phyloP scores from a whole-genome alignment of 2,113 vertebrate genomes.

The Oryzias woworae region DNA sequence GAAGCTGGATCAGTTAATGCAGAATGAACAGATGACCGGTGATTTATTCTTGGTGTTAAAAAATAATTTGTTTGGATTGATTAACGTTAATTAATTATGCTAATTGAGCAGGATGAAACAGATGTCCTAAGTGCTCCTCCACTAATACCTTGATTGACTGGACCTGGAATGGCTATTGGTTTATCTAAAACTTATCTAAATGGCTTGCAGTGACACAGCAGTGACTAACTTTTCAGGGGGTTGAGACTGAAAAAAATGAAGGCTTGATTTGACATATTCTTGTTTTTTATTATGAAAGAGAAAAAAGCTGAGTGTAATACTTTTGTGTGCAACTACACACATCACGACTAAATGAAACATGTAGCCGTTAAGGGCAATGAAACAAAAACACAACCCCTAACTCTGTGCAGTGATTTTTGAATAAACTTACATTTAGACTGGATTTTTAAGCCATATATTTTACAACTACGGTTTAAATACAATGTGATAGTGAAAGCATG shows the following conservation, averaged over 20 bases:
- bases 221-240: background rate
- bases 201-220: conserved; percentile 16
- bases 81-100: conserved; percentile 87
- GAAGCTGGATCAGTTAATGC: conserved; percentile 43
- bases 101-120: conserved; percentile 85
- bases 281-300: background rate
- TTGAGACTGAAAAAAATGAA: background rate
- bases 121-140: conserved; percentile 78
- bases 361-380: too few species aligned
- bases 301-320: background rate
- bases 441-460: too few species aligned
- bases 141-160: conserved; percentile 66
- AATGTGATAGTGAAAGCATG: too few species aligned
- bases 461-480: too few species aligned
- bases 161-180: conserved; percentile 74
- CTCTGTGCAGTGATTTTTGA: too few species aligned
- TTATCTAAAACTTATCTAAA: conserved; percentile 70
- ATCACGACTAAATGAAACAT: too few species aligned
- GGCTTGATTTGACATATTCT: background rate
- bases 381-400: too few species aligned
- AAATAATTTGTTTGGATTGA: conserved; percentile 82
- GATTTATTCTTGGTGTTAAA: conserved; percentile 84
- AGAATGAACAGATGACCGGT: conserved; percentile 69
- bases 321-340: too few species aligned
- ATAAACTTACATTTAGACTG: too few species aligned